phyloP scores from a whole-genome alignment of 2,797 vertebrate species.

The Acanthis flammea region DNA sequence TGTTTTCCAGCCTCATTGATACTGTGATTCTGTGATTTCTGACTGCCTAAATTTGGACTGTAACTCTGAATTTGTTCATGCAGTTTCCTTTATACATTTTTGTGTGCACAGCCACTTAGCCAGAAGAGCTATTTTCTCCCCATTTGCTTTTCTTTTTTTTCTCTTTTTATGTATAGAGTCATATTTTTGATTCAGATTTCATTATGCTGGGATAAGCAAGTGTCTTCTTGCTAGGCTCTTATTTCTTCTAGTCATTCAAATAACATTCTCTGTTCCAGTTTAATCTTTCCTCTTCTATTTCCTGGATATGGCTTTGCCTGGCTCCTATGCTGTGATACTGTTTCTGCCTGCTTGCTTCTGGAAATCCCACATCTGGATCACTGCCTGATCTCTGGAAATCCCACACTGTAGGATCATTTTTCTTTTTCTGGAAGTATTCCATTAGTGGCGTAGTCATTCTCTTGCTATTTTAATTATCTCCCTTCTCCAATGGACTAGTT shows the following conservation, averaged over 20 bases:
- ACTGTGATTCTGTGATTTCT: neutral
- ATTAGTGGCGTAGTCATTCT: neutral
- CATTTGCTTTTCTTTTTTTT: neutral
- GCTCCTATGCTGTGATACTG: neutral
- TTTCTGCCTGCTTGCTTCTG: neutral
- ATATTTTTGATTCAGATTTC: neutral
- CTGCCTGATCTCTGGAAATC: slow-evolving; percentile 18
- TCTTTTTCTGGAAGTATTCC: neutral
- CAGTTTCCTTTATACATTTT: neutral
- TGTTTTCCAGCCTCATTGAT: neutral
- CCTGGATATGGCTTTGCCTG: neutral
- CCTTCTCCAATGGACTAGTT: neutral
- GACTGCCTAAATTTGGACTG: neutral
- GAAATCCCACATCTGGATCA: slow-evolving; percentile 7
- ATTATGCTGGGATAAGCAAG: neutral
- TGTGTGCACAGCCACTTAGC: neutral
- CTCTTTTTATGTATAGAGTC: neutral
- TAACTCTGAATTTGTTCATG: neutral
- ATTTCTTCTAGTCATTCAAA: neutral
- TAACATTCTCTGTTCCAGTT: neutral
- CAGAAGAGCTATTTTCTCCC: neutral
- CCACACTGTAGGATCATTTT: neutral
- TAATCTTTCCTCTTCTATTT: neutral
- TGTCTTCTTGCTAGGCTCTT: neutral
- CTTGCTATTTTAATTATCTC: neutral